phyloP scores from a whole-genome alignment of 2,797 vertebrate species.

The Gila robusta region DNA sequence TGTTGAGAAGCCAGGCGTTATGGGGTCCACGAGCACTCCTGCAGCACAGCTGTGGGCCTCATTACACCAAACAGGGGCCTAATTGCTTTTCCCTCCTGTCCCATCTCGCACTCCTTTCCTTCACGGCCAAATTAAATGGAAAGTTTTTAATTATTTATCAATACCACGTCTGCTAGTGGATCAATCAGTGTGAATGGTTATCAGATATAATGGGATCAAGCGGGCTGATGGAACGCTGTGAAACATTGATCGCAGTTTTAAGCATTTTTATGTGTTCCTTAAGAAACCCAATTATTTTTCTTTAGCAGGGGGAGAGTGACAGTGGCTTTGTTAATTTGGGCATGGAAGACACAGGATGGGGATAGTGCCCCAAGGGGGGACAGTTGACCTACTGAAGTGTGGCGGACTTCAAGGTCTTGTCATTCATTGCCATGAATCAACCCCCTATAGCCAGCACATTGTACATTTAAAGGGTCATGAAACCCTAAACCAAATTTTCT shows the following conservation, averaged over 20 bases:
- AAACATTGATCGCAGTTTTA: slow-evolving; percentile 82
- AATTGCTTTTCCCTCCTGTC: slow-evolving; percentile 81
- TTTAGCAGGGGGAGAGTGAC: slow-evolving; percentile 67
- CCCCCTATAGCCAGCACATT: slow-evolving; percentile 74
- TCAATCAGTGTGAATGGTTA: slow-evolving; percentile 87
- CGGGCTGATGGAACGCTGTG: slow-evolving; percentile 74
- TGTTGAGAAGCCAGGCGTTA: slow-evolving; percentile 76
- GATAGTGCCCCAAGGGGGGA: slow-evolving; percentile 66
- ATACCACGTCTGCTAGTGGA: slow-evolving; percentile 84
- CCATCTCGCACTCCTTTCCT: slow-evolving; percentile 81
- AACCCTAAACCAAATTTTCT: too few relatives aligned
- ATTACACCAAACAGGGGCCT: slow-evolving; percentile 84
- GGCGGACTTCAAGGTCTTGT: slow-evolving; percentile 76
- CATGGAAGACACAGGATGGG: slow-evolving; percentile 52
- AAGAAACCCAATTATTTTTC: slow-evolving; percentile 76
- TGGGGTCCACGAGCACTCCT: slow-evolving; percentile 78
- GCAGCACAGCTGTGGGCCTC: slow-evolving; percentile 83
- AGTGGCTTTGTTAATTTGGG: slow-evolving; percentile 76
- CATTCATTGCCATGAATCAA: slow-evolving; percentile 78
- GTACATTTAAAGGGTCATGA: too few relatives aligned
- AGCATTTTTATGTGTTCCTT: slow-evolving; percentile 72
- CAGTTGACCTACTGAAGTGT: slow-evolving; percentile 72
- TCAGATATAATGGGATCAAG: slow-evolving; percentile 81
- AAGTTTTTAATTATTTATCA: slow-evolving; percentile 95
- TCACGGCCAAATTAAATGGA: slow-evolving; percentile 85